These are phyloP conservation scores for Sipunculus nudus DNA, from an alignment of 2,888 invertebrate species.

Conservation along the genomic window DNA sequence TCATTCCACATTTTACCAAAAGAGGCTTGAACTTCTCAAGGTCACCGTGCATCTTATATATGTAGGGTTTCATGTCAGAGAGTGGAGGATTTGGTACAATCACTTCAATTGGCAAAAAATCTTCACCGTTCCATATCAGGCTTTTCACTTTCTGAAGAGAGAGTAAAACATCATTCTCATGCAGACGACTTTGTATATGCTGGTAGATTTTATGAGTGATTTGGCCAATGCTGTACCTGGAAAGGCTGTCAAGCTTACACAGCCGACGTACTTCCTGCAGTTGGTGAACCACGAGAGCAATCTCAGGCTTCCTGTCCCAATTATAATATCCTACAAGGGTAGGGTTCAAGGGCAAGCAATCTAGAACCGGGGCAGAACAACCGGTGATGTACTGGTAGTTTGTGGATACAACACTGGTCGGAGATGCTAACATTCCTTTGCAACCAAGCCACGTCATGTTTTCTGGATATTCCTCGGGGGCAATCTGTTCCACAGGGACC, in stretches of 20 bases:
- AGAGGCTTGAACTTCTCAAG: conserved; percentile 27
- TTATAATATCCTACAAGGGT: no score
- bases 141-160: no score
- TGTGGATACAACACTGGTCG: no score
- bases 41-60: conserved; percentile 32
- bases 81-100: conserved; percentile 17
- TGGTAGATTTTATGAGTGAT: no score
- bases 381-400: no score
- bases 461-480: no score
- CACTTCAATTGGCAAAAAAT: conserved; percentile 25
- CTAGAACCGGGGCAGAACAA: no score
- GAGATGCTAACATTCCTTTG: no score
- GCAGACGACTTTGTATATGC: conserved; percentile 2
- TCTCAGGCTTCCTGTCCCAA: no score
- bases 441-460: no score
- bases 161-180: conserved; percentile 11
- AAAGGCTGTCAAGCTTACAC: conserved; percentile 26
- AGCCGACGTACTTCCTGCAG: conserved; percentile 19
- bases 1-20: conserved; percentile 31
- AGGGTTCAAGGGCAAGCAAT: no score
- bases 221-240: conserved; percentile 28
- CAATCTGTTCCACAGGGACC: no score
- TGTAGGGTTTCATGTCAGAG: conserved; percentile 36
- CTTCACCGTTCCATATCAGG: conserved; percentile 46
- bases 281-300: conserved; percentile 24